These are phyloP conservation scores for Actinostola sp. DNA, from an alignment of 92 coral and sea anemone genomes.

Conservation along the genomic window DNA sequence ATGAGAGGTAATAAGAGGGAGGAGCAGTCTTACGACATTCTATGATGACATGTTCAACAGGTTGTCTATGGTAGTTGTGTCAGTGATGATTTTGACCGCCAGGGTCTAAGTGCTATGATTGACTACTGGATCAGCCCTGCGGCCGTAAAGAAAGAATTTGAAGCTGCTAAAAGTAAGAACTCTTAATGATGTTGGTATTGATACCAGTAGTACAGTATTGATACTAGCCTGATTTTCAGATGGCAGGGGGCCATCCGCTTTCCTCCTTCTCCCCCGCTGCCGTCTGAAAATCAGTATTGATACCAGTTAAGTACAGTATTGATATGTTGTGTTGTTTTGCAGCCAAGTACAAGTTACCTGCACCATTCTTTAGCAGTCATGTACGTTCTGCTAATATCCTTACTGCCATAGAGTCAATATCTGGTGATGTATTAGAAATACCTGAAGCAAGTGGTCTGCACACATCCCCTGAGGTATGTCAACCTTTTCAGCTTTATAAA, in stretches of 20 bases:
- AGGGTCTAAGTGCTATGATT: constrained; percentile 89
- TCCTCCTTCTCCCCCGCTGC: neutral
- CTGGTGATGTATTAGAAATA: constrained; percentile 81
- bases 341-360: constrained; percentile 95
- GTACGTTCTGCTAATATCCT: constrained; percentile 73
- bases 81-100: constrained; percentile 98
- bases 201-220: too few species aligned
- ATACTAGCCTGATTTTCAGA: too few species aligned
- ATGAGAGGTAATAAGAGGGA: too few species aligned
- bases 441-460: constrained; percentile 99
- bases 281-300: neutral
- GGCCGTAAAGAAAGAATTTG: constrained; percentile 96
- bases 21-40: too few species aligned
- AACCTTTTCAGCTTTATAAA: too few species aligned
- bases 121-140: constrained; percentile 99
- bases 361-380: constrained; percentile 83
- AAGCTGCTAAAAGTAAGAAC: constrained; percentile 94
- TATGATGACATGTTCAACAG: too few species aligned
- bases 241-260: neutral
- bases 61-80: constrained; percentile 88
- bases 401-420: constrained; percentile 77
- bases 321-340: constrained; percentile 9
- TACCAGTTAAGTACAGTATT: too few species aligned
- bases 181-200: too few species aligned
- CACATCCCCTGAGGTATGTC: constrained; percentile 87